A percentile compares a stretch with the other conserved stretches of the same genome.
phyloP scores from a whole-genome alignment of 2,888 invertebrate species.

The Hanleya hanleyi region DNA sequence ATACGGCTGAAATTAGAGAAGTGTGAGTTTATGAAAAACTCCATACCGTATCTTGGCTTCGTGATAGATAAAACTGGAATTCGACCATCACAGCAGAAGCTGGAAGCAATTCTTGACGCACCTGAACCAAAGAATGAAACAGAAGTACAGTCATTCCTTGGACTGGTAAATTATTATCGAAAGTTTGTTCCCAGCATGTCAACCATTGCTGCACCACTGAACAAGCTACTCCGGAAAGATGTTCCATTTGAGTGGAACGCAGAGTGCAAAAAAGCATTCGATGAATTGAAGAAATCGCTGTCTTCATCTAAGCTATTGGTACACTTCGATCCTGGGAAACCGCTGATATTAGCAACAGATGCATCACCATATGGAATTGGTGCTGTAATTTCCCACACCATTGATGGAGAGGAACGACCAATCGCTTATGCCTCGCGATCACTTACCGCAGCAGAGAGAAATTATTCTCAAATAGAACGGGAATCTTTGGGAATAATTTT shows the following conservation, averaged over 20 bases:
- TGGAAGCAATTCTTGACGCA: conserved; percentile 45
- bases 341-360: conserved; percentile 66
- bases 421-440: conserved; percentile 36
- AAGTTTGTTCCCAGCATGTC: conserved; percentile 48
- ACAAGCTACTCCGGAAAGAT: conserved; percentile 38
- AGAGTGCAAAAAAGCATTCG: conserved; percentile 33
- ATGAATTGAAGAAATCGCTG: conserved; percentile 37
- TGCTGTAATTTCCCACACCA: conserved; percentile 37
- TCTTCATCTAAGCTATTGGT: conserved; percentile 39
- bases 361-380: conserved; percentile 68
- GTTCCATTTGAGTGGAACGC: conserved; percentile 36
- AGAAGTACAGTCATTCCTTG: conserved; percentile 49
- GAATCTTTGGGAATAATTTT: conserved; percentile 33
- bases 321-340: conserved; percentile 47
- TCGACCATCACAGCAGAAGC: conserved; percentile 38
- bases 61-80: conserved; percentile 29
- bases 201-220: conserved; percentile 41
- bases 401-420: conserved; percentile 24
- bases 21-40: conserved; percentile 41
- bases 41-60: neutral
- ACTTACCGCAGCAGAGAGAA: conserved; percentile 27
- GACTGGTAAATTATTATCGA: conserved; percentile 52
- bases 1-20: conserved; percentile 39
- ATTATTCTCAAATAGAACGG: conserved; percentile 38
- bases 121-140: conserved; percentile 46